These are phyloP conservation scores for Ophion obscuratus DNA, from an alignment of 2,888 invertebrate species.

Conservation along the genomic window DNA sequence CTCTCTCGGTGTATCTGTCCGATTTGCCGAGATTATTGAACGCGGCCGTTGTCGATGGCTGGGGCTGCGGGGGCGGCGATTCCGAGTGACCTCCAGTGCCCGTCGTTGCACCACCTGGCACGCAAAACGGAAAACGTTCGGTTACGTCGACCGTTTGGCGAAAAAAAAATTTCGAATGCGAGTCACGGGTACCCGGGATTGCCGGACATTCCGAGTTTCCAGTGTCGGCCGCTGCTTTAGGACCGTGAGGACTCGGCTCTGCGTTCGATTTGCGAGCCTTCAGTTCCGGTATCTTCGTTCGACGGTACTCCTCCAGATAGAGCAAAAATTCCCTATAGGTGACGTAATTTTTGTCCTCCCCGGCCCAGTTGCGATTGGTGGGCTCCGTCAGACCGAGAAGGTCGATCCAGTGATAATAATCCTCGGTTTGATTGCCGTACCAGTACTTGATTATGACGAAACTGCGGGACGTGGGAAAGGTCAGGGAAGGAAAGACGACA, in stretches of 20 bases:
- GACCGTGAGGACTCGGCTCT: not conserved
- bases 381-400: slow-evolving; percentile 89
- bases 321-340: slow-evolving; percentile 89
- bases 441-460: slow-evolving; percentile 92
- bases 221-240: not conserved
- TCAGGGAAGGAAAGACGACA: slow-evolving; percentile 1
- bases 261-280: slow-evolving; percentile 75
- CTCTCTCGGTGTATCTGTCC: slow-evolving; percentile 63
- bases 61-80: not conserved
- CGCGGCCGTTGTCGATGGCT: slow-evolving; percentile 21
- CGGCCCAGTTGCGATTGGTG: slow-evolving; percentile 90
- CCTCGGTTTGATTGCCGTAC: slow-evolving; percentile 90
- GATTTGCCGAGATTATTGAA: slow-evolving; percentile 51
- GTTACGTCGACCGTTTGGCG: not conserved
- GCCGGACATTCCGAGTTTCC: slow-evolving; percentile 14
- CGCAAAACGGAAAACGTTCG: not conserved
- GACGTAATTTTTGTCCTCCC: slow-evolving; percentile 87
- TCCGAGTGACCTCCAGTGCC: slow-evolving; percentile 11
- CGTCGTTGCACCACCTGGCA: not conserved
- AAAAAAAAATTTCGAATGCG: not conserved
- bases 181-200: slow-evolving; percentile 30
- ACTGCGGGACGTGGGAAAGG: not conserved
- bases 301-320: slow-evolving; percentile 88
- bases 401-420: slow-evolving; percentile 90
- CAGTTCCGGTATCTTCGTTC: slow-evolving; percentile 84